Conservation (phyloP, 2,888 invertebrate species). For the Eilema sororculum region DNA sequence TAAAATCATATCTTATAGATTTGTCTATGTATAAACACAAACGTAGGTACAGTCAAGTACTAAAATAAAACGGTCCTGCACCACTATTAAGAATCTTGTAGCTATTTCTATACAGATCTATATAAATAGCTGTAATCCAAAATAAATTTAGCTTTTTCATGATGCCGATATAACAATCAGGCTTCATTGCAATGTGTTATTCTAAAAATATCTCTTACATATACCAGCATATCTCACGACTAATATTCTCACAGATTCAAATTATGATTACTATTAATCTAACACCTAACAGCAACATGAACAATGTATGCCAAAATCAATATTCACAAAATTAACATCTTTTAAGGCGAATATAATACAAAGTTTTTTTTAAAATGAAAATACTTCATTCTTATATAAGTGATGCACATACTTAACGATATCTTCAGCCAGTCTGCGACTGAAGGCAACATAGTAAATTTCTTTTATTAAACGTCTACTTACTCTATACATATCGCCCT, state of each 20-base stretch:
- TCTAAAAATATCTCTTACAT: slow-evolving; percentile 23
- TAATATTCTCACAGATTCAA: slow-evolving; percentile 26
- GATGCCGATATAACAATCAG: not conserved
- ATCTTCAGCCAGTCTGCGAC: slow-evolving; percentile 25
- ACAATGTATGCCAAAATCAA: slow-evolving; percentile 41
- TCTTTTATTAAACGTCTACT: slow-evolving; percentile 35
- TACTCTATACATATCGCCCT: slow-evolving; percentile 47
- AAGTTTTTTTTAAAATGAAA: slow-evolving; percentile 32
- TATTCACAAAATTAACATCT: slow-evolving; percentile 40
- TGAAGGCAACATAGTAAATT: slow-evolving; percentile 36
- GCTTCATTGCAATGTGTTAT: not conserved
- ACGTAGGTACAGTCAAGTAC: slow-evolving; percentile 33
- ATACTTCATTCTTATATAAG: slow-evolving; percentile 33
- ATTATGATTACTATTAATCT: slow-evolving; percentile 19
- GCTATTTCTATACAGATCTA: slow-evolving; percentile 28
- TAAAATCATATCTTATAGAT: slow-evolving; percentile 16
- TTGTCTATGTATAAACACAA: slow-evolving; percentile 29
- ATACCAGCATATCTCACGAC: slow-evolving; percentile 43
- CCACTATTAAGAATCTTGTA: slow-evolving; percentile 33
- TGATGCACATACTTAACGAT: slow-evolving; percentile 29
- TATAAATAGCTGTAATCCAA: slow-evolving; percentile 28
- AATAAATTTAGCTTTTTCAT: slow-evolving; percentile 17
- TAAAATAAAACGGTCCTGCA: slow-evolving; percentile 30
- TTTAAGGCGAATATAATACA: slow-evolving; percentile 48
- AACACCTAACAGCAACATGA: slow-evolving; percentile 40